Evolutionary conservation across 2,113 vertebrate genomes (phyloP).

Genomic region (Tringa solitaria): DNA sequence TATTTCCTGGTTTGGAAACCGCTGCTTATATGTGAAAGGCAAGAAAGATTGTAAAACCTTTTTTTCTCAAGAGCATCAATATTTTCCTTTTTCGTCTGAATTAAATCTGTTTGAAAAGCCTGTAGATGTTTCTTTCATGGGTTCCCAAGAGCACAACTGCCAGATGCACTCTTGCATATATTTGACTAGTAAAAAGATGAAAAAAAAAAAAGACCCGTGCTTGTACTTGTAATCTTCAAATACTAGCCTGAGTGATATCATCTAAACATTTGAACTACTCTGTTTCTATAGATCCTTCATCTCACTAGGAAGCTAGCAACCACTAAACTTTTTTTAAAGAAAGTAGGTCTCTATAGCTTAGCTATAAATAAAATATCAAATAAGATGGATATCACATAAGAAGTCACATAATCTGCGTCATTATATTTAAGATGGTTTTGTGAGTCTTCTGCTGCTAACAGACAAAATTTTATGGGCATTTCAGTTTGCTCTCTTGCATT

Average conservation of each 20-base stretch:
- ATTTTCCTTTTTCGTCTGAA: conserved; percentile 38
- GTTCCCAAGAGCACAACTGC: conserved; percentile 17
- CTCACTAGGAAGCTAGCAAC: background rate
- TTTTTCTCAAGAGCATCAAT: conserved; percentile 32
- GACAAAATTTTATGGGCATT: background rate
- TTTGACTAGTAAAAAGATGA: background rate
- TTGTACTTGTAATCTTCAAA: background rate
- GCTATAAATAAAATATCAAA: background rate
- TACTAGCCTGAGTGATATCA: background rate
- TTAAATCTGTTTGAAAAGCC: conserved; percentile 26
- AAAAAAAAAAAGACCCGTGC: background rate
- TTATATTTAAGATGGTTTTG: background rate
- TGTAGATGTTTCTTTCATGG: background rate
- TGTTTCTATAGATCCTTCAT: background rate
- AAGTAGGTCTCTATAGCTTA: background rate
- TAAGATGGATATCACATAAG: background rate
- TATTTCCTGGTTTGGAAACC: background rate
- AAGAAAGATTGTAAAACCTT: background rate
- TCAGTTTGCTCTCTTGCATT: background rate
- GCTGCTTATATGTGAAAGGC: background rate
- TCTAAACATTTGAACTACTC: background rate
- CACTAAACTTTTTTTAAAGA: background rate
- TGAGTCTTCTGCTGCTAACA: background rate
- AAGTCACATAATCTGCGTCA: background rate
- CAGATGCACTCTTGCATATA: conserved; percentile 37